Evolutionary conservation across 1,140 invertebrate genomes (phyloP).

Genomic region (Oedothorax gibbosus): DNA sequence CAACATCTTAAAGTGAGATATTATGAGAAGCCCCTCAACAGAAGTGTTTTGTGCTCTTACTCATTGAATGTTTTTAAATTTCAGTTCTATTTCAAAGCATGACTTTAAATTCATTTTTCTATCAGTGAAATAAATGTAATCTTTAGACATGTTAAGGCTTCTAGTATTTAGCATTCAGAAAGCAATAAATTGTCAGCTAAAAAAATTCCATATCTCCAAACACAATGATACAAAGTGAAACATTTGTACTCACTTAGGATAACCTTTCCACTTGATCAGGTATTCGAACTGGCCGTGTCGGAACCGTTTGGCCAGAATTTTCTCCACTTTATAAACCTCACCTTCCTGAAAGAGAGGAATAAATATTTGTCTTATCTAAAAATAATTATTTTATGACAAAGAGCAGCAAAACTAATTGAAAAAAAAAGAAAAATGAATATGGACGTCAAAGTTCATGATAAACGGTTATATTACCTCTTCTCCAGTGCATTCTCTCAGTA

Average conservation of each 20-base stretch:
- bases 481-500: constrained; percentile 41
- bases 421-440: neutral
- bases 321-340: constrained; percentile 70
- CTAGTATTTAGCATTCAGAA: no score
- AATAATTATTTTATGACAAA: neutral
- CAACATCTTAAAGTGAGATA: no score
- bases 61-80: no score
- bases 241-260: constrained; percentile 69
- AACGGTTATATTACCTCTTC: constrained; percentile 35
- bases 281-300: constrained; percentile 71
- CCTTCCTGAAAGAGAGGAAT: constrained; percentile 26
- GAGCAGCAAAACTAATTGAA: neutral
- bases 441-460: neutral
- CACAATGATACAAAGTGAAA: no score
- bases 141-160: no score
- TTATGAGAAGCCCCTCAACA: no score
- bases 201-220: no score
- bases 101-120: no score
- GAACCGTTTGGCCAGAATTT: constrained; percentile 71
- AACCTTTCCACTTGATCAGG: constrained; percentile 74
- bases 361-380: neutral
- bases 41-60: no score
- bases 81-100: no score
- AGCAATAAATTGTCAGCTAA: no score
- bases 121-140: no score